phyloP scores from a whole-genome alignment of 2,797 vertebrate species.

The Acridotheres tristis region DNA sequence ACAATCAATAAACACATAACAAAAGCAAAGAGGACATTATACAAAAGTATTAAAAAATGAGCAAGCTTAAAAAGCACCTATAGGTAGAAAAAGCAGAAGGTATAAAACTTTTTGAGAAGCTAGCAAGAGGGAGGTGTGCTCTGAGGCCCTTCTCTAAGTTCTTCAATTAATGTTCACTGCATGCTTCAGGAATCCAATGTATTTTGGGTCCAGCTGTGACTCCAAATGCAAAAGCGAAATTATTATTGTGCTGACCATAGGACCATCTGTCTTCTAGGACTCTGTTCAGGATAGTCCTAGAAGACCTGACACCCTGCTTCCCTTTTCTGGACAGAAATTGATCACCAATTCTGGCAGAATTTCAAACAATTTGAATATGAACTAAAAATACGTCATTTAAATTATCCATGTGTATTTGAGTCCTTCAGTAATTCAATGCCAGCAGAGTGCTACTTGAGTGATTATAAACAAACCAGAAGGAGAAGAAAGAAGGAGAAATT shows the following conservation, averaged over 20 bases:
- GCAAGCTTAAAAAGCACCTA: background rate
- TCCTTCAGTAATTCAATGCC: background rate
- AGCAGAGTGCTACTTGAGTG: background rate
- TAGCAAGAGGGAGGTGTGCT: background rate
- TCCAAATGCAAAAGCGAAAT: background rate
- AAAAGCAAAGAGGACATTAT: background rate
- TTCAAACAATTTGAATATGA: background rate
- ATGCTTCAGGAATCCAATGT: background rate
- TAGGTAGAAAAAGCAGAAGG: background rate
- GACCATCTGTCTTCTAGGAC: background rate
- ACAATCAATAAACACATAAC: background rate
- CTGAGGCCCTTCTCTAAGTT: background rate
- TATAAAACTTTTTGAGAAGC: background rate
- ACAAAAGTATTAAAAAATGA: background rate
- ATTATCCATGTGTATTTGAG: background rate
- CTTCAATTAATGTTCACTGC: background rate
- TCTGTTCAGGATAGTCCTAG: background rate
- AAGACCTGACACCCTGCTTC: background rate
- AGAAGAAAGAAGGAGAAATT: background rate
- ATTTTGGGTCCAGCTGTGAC: background rate
- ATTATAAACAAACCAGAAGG: conserved; percentile 1
- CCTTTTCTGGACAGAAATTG: background rate
- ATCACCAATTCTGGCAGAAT: background rate
- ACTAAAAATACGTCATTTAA: background rate
- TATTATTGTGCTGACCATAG: background rate